Base-by-base conservation (phyloP, 2,888 invertebrate genomes). In the Lasius platythorax region DNA sequence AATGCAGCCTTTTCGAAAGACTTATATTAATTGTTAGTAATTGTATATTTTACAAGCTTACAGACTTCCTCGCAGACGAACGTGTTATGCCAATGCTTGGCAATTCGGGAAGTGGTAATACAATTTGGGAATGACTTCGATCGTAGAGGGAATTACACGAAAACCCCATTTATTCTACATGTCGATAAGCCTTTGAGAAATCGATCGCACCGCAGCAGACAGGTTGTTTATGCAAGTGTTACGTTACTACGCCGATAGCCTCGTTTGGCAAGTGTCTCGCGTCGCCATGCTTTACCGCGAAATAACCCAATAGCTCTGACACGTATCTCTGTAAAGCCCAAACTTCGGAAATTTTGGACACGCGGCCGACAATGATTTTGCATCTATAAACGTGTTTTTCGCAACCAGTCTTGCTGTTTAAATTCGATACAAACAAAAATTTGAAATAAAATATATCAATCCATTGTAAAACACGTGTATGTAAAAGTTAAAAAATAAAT, bases 211-310 rank as follows among this genome's bases (percentile, higher is more conserved):
- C 81, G 78, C 70, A 78, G 46, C 63, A 58, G 53, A 79, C 84
- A 73, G 76, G 81, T 87, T 88, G 88, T 88, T 88, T 88, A 87
- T 85, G 88, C 85, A 82, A 88, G 81, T 85, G 83, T 87, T 87
- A 79, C 79, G 79, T 79, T 81, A 83, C 82, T 79, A 74, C 79
- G 76, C 76, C 84, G 75, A 85, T 88, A 87, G 82, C 87, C 86
- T 82, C 83, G 74, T 87, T 82, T 82, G 83, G 75, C 81, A 83
- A 88, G 82, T 81, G 82, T 83, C 84, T 76, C 75, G 66, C 78
- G 82, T 73, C 82, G 82, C 78, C 75, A 74, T 68, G 83, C 66
- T 63, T 64, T 70, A 67, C 63, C 40, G 83, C 88, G 73, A 81
- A 88, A 88, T 88, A 88, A 87, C 85, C 79, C 79, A 81, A 81